phyloP scores from a whole-genome alignment of 2,113 vertebrate species.

The Ovis aries region ARS-UI_Ramb_v3.0 NC_056063.1:86179501-86180000 shows the following conservation, averaged over 20 bases:
- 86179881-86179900: neutral
- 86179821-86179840: neutral
- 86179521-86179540: neutral
- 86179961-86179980: neutral
- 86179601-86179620: neutral
- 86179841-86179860: neutral
- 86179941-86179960: neutral
- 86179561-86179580: neutral
- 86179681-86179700: neutral
- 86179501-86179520: fast-evolving
- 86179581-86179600: fast-evolving
- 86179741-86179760: neutral
- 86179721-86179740: neutral
- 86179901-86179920: neutral
- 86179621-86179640: no score
- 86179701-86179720: neutral
- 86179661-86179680: neutral
- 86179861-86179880: neutral
- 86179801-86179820: neutral
- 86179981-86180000: no score
- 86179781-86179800: fast-evolving
- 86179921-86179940: neutral
- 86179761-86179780: neutral
- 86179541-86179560: neutral
- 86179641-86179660: neutral